These are phyloP conservation scores for Daboia siamensis DNA, from an alignment of 2,113 vertebrate genomes.

Conservation along the genomic window DNA sequence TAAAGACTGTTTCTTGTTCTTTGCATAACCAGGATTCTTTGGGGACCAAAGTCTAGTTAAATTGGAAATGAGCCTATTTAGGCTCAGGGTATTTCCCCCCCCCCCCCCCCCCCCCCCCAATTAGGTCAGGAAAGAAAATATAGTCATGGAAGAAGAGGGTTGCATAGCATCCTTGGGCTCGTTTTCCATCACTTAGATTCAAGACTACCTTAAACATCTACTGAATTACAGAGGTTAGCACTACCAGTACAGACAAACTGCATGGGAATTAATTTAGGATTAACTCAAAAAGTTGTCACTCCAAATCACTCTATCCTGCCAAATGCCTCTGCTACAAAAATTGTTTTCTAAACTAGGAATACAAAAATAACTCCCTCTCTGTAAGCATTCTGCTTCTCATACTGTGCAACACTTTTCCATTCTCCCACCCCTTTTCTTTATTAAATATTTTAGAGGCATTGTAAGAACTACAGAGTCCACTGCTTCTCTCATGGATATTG, in stretches of 20 bases:
- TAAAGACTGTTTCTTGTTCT: not conserved
- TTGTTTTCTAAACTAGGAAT: slow-evolving; percentile 2
- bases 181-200: not conserved
- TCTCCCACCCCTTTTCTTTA: not conserved
- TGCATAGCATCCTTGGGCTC: not conserved
- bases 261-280: not conserved
- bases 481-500: not conserved
- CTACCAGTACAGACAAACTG: not conserved
- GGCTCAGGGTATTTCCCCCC: too few species aligned
- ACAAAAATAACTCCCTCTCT: not conserved
- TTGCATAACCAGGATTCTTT: not conserved
- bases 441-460: not conserved
- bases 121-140: not conserved
- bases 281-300: not conserved
- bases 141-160: not conserved
- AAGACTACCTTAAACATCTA: not conserved
- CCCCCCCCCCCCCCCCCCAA: fast-evolving
- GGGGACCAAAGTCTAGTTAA: not conserved
- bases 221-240: not conserved
- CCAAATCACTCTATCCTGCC: not conserved
- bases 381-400: slow-evolving; percentile 14
- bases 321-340: slow-evolving; percentile 3
- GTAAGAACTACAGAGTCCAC: not conserved
- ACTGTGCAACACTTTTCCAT: not conserved
- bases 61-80: not conserved